A percentile compares a stretch with the other conserved stretches of the same genome.
These are phyloP conservation scores for Corythornis cristatus DNA, from an alignment of 2,113 vertebrate genomes.

Conservation along the genomic window DNA sequence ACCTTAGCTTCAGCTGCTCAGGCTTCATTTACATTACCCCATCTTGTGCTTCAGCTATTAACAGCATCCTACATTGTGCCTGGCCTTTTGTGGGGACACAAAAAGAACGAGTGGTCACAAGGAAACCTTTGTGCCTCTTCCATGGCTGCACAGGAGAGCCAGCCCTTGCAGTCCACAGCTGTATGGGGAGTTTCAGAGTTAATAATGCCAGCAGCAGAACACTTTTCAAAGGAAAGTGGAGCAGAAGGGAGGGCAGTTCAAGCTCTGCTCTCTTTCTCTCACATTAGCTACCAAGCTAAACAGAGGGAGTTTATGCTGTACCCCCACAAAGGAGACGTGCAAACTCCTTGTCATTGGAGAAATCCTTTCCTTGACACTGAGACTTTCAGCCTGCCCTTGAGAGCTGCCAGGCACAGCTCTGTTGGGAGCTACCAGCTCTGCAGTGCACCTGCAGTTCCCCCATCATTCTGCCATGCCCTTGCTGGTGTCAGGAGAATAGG, in stretches of 20 bases:
- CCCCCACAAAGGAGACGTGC: conserved; percentile 34
- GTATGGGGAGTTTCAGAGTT: conserved; percentile 58
- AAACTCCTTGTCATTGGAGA: conserved; percentile 46
- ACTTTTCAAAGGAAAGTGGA: conserved; percentile 66
- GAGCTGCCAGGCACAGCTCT: neutral
- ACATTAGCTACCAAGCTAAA: conserved; percentile 51
- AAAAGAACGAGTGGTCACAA: conserved; percentile 67
- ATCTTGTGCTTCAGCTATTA: conserved; percentile 63
- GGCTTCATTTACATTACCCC: conserved; percentile 68
- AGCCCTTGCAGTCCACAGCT: conserved; percentile 60
- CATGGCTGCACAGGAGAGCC: conserved; percentile 34
- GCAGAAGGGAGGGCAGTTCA: conserved; percentile 66
- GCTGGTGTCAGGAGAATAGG: neutral
- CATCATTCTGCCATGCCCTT: neutral
- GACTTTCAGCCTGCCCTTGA: conserved; percentile 47
- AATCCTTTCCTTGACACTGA: conserved; percentile 42
- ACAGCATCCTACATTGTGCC: conserved; percentile 64
- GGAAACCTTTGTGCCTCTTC: conserved; percentile 67
- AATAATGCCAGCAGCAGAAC: conserved; percentile 58
- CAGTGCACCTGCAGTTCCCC: conserved; percentile 54
- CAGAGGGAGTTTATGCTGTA: conserved; percentile 60
- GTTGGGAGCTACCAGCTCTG: conserved; percentile 15
- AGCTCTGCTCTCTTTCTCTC: conserved; percentile 54
- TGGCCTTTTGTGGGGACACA: conserved; percentile 60
- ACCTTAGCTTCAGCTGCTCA: conserved; percentile 61